Base-by-base conservation (phyloP, 2,888 invertebrate genomes). In the Xestia sexstrigata region DNA sequence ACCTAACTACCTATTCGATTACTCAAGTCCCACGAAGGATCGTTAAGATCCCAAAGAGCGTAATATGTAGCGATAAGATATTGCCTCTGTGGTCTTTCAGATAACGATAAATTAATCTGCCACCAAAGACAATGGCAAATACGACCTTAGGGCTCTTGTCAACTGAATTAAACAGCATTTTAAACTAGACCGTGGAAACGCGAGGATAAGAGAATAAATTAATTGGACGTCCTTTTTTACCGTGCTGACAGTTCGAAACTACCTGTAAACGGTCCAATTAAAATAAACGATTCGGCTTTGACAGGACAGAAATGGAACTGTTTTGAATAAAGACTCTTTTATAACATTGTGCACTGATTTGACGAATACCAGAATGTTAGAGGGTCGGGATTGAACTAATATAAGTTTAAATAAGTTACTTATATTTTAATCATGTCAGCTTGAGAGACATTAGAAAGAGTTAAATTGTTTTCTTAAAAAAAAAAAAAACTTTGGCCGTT, bases 51-150 rank as follows among this genome's bases (percentile, higher is more conserved):
- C 26, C 45, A 68, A 74, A 55, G 9, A 63, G 26, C 62, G 30
- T 82, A 68, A 68, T 47, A 39, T 81, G 47, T 76, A 47, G 63
- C 63, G 76, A 74, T 82, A 63, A 68, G 30, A 55, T 55, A 58
- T 49, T 1, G 35, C 17, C 2, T 39, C 17, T 63, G 62, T 45
- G 60, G 60, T 62, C 7, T 55, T 20, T 8, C 23, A 67, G 20
- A 2, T 26, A 58, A 49, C 30, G 26, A 65, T 69, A 42, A 65
- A 76, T 76, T 79, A 76, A 69, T 65, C 76, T 67, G 68, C 52
- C 82, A 15, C 26, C 15, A 3, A 81, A 78, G 49, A 79, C 58
- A 79, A 81, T 66, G 42, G 49, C 35, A 26, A 47, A 55, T n/a
- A 60, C 76, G 23, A 55, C 77, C 47, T 69, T 58, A 42, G 2